Conservation (phyloP, 1,140 invertebrate genomes). For the Lepidurus packardi region DNA sequence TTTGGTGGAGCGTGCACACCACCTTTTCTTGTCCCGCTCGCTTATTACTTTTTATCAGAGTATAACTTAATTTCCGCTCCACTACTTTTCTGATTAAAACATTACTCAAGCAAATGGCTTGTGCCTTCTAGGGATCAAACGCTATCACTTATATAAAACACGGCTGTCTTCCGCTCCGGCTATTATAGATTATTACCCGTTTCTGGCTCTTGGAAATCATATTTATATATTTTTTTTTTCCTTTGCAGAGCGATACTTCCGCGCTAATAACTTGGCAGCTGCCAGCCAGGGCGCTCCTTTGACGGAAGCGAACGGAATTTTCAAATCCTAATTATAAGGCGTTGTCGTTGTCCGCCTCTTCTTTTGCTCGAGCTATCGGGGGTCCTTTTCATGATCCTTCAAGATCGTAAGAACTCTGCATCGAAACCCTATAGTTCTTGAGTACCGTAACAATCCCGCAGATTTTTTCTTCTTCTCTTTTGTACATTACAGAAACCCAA, state of each 20-base stretch:
- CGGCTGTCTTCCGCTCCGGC: not conserved
- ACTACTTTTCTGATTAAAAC: conserved; percentile 1
- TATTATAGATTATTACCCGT: not conserved
- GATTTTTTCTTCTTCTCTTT: no score
- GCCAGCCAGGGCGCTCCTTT: not conserved
- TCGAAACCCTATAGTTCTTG: not conserved
- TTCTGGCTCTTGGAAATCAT: not conserved
- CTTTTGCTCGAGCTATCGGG: not conserved
- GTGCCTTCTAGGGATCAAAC: not conserved
- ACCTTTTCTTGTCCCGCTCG: not conserved
- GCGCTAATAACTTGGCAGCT: conserved; percentile 1
- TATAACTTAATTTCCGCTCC: not conserved
- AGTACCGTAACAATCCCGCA: not conserved
- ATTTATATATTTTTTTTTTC: not conserved
- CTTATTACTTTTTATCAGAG: not conserved
- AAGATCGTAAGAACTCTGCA: not conserved
- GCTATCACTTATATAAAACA: not conserved
- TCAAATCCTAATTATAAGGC: conserved; percentile 9
- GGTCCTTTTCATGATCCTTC: not conserved
- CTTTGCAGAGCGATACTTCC: not conserved
- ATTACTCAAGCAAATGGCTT: conserved; percentile 1
- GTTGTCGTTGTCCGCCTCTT: not conserved
- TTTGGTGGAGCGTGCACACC: not conserved
- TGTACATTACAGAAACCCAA: no score
- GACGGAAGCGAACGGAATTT: conserved; percentile 1